Percentiles rank a stretch among this genome's conserved stretches.
Evolutionary conservation across 2,888 invertebrate genomes (phyloP).

Genomic region (Ctenicera cuprea): DNA sequence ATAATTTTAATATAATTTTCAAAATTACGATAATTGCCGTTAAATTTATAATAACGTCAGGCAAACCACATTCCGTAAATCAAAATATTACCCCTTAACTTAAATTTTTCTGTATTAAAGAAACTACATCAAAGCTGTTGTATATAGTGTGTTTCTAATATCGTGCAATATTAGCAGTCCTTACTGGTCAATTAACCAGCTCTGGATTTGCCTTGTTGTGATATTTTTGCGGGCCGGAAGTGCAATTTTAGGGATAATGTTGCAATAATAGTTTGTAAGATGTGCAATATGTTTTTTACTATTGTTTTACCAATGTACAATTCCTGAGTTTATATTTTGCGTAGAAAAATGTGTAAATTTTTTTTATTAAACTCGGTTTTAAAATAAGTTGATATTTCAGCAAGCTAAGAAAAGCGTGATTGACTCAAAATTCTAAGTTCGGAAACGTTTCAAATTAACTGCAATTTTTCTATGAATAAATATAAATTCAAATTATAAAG

Average conservation of each 20-base stretch:
- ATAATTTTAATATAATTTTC: too few relatives aligned
- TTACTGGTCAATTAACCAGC: background rate
- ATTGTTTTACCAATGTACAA: constrained; percentile 19
- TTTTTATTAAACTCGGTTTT: too few relatives aligned
- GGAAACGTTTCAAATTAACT: background rate
- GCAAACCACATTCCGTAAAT: too few relatives aligned
- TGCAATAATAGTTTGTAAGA: constrained; percentile 59
- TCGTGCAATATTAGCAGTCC: constrained; percentile 51
- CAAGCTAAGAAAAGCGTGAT: background rate
- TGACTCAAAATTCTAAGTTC: background rate
- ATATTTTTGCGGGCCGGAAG: constrained; percentile 70
- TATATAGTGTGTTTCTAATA: constrained; percentile 45
- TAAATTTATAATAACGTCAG: too few relatives aligned
- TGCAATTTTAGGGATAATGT: constrained; percentile 64
- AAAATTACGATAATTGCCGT: too few relatives aligned
- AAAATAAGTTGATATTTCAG: too few relatives aligned
- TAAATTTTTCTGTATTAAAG: too few relatives aligned
- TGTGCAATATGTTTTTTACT: constrained; percentile 58
- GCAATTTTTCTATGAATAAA: background rate
- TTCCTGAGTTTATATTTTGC: constrained; percentile 13
- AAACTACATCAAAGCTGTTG: constrained; percentile 25
- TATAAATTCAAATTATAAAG: constrained; percentile 1
- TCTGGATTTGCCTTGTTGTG: constrained; percentile 64
- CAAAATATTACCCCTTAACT: too few relatives aligned
- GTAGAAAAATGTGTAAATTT: background rate